Percentiles rank a stretch among this genome's conserved stretches.
Conservation (phyloP, 2,113 vertebrate species). For the Otus sunia region DNA sequence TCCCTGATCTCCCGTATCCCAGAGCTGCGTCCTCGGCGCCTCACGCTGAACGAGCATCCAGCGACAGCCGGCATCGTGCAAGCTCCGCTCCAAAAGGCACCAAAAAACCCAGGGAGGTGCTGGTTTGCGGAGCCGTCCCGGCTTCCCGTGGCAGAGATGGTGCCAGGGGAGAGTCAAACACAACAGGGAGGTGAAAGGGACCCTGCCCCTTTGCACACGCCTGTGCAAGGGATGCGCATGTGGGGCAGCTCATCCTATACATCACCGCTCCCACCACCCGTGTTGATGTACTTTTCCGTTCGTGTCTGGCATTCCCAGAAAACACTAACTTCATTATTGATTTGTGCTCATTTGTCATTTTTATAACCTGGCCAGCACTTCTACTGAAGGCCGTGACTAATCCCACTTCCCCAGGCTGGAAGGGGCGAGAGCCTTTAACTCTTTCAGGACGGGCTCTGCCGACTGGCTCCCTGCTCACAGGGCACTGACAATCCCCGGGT, state of each 20-base stretch:
- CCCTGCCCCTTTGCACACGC: fast-evolving
- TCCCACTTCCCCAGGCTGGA: conserved; percentile 36
- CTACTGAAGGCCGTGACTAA: conserved; percentile 55
- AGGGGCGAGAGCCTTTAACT: background rate
- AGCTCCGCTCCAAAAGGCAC: background rate
- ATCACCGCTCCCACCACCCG: background rate
- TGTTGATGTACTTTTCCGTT: background rate
- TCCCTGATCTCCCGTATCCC: background rate
- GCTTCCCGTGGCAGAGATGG: fast-evolving
- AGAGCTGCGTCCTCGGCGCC: background rate
- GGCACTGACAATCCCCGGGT: background rate
- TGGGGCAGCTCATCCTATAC: background rate
- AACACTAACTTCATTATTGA: conserved; percentile 55
- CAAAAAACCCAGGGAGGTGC: background rate
- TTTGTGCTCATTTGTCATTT: conserved; percentile 51
- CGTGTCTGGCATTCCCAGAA: conserved; percentile 13
- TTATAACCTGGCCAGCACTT: conserved; percentile 59
- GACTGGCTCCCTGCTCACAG: background rate
- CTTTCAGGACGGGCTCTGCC: background rate
- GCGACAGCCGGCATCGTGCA: fast-evolving
- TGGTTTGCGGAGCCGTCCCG: fast-evolving
- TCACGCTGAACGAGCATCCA: fast-evolving
- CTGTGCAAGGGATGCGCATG: fast-evolving
- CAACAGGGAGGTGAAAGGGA: background rate
- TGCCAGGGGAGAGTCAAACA: background rate